Base-by-base conservation (phyloP, 2,888 invertebrate genomes). In the Allophyes oxyacanthae region DNA sequence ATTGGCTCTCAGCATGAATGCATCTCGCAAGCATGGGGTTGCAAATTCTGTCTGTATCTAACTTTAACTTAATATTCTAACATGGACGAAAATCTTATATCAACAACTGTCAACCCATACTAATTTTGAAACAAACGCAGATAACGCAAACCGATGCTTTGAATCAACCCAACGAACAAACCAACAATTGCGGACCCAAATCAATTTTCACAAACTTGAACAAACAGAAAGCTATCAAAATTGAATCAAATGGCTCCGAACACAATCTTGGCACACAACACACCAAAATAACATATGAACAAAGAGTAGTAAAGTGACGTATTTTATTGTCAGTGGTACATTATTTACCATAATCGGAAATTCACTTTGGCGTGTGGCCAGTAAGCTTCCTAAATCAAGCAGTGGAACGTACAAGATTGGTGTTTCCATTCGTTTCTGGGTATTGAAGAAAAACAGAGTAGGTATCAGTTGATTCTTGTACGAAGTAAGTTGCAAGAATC, bases 261-360 rank as follows among this genome's bases (percentile, higher is more conserved):
- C 20, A 51, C 46, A 44, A 59, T 70, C 64, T 76, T 75, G 76
- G 75, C 75, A 72, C 55, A 58, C 52, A 68, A 63, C 61, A 69
- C 55, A 70, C 61, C 61, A 63, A 73, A 76, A 73, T 72, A 71
- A 71, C 55, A 61, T 41, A 59, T 57, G 48, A 58, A 64, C 71
- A 64, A 61, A 58, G 49, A 44, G 51, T 53, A 70, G 46, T 59
- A 68, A 64, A 69, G 58, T 66, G 64, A 68, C 71, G 70, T 75
- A 68, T 66, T 75, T 70, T 74, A 74, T 70, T 53, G 70, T 69
- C 69, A 69, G 65, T 59, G 49, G 54, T 79, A 65, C 67, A 78
- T 83, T 83, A 82, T 86, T 85, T 81, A 85, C 79, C 80, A 85
- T 85, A 86, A 88, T 86, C 85, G 86, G 82, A 87, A 87, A 85